These are phyloP conservation scores for Tyrannus savana DNA, from an alignment of 2,113 vertebrate genomes.

Conservation along the genomic window DNA sequence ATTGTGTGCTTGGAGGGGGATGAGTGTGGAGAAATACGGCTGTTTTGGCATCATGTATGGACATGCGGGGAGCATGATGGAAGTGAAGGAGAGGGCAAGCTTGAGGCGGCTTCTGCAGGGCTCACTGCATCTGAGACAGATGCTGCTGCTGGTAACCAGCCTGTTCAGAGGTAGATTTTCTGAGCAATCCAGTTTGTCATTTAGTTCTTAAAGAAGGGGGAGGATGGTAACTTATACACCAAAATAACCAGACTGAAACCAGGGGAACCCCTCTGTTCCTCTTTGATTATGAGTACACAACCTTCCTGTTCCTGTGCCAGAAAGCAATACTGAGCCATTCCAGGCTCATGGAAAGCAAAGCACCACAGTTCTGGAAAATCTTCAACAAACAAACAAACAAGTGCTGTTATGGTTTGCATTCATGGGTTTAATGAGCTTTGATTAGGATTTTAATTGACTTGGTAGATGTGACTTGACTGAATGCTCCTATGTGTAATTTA, in stretches of 20 bases:
- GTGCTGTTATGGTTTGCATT: neutral
- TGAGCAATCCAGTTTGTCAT: neutral
- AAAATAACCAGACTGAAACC: neutral
- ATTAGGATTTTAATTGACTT: neutral
- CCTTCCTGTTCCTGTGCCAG: neutral
- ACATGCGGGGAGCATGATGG: neutral
- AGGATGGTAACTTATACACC: neutral
- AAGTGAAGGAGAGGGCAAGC: neutral
- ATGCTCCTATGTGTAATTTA: neutral
- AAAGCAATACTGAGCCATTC: neutral
- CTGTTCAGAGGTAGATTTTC: neutral
- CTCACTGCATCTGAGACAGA: neutral
- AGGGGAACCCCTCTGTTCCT: neutral
- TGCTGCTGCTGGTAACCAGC: neutral
- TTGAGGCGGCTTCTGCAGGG: neutral
- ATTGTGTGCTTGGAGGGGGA: neutral
- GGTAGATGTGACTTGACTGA: neutral
- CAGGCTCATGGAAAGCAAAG: neutral
- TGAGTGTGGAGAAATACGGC: accelerated
- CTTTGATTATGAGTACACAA: neutral
- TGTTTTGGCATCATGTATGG: neutral
- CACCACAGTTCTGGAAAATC: neutral
- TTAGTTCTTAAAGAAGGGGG: neutral
- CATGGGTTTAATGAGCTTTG: neutral
- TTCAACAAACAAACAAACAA: neutral